Evolutionary conservation across 2,797 vertebrate genomes (phyloP).

Genomic region (Loris lydekkerianus): DNA sequence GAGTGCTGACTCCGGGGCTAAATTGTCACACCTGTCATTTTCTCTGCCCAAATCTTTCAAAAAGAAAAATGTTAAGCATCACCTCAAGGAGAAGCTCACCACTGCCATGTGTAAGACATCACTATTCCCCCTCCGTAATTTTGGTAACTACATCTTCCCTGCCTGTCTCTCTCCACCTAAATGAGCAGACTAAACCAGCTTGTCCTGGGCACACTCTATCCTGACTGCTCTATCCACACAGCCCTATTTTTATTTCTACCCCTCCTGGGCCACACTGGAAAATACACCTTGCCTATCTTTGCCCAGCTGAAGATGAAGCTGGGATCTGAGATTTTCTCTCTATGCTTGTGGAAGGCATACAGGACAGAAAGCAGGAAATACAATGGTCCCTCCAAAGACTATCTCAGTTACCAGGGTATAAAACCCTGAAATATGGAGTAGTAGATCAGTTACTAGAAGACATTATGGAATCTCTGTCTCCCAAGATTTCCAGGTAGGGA

Average conservation of each 20-base stretch:
- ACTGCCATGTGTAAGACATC: rapidly evolving
- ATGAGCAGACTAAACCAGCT: not conserved
- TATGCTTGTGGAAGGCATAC: not conserved
- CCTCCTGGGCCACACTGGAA: not conserved
- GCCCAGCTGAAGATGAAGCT: not conserved
- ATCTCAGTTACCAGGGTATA: not conserved
- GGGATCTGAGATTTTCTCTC: not conserved
- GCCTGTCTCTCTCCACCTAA: not conserved
- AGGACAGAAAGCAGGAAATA: not conserved
- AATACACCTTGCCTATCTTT: not conserved
- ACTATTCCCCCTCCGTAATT: rapidly evolving
- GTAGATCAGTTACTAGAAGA: not conserved
- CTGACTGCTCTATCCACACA: not conserved
- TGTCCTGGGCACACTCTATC: rapidly evolving
- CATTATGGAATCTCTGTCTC: not conserved
- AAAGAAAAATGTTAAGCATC: not conserved
- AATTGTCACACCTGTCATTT: not conserved
- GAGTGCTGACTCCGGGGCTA: not conserved
- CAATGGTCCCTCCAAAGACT: not conserved
- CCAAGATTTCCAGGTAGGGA: not conserved
- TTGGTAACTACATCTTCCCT: rapidly evolving
- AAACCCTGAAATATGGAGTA: not conserved
- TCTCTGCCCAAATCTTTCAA: not conserved
- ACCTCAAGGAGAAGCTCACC: not conserved
- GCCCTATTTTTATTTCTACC: not conserved